A percentile compares a stretch with the other conserved stretches of the same genome.
phyloP scores from a whole-genome alignment of 2,113 vertebrate species.

The Epinephelus lanceolatus region DNA sequence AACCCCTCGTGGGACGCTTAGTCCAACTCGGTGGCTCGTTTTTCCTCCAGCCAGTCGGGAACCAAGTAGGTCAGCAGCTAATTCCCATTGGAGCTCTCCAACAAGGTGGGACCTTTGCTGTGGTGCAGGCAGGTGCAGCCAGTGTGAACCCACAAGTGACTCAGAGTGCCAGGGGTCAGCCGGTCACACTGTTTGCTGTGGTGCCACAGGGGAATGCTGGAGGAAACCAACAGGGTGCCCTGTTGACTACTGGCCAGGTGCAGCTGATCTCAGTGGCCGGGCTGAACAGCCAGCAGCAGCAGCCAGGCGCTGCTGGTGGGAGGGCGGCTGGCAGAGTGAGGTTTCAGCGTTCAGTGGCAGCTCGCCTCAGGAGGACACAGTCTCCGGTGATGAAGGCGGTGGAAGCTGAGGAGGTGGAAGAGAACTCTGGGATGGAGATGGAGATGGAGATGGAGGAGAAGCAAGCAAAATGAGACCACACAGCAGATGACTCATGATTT shows the following conservation, averaged over 20 bases:
- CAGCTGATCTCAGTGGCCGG: conserved; percentile 63
- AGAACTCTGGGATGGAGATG: conserved; percentile 70
- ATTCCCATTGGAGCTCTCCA: conserved; percentile 64
- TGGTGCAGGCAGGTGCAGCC: conserved; percentile 59
- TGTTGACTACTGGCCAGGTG: conserved; percentile 60
- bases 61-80: conserved; percentile 64
- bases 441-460: conserved; percentile 52
- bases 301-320: conserved; percentile 21
- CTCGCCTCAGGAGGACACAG: conserved; percentile 57
- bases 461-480: conserved; percentile 32
- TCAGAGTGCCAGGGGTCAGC: conserved; percentile 51
- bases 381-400: conserved; percentile 16
- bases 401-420: conserved; percentile 67
- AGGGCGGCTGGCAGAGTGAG: conserved; percentile 31
- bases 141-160: conserved; percentile 52
- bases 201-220: conserved; percentile 62
- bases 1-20: conserved; percentile 66
- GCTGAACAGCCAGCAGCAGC: conserved; percentile 61
- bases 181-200: conserved; percentile 57
- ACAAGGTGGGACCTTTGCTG: conserved; percentile 48
- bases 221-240: conserved; percentile 43
- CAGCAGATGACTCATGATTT: conserved; percentile 15
- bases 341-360: conserved; percentile 66
- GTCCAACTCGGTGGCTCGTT: conserved; percentile 69
- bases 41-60: conserved; percentile 72